Conservation (phyloP, 2,113 vertebrate species). For the Psilopsiagon aurifrons region DNA sequence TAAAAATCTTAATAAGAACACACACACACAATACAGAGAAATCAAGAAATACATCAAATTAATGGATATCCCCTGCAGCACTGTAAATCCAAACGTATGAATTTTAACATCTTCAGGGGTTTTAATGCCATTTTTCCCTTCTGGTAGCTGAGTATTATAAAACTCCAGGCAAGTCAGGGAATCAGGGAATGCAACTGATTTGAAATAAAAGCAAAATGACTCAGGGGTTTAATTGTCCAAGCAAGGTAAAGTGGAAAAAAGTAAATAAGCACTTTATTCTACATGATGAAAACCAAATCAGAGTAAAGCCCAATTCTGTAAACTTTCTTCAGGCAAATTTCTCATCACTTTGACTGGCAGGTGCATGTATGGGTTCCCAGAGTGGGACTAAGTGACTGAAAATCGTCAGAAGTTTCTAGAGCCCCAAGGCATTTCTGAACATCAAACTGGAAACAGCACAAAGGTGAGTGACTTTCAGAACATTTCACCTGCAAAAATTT, state of each 20-base stretch:
- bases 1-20: neutral
- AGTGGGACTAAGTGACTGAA: neutral
- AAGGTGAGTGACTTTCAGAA: constrained; percentile 6
- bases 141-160: constrained; percentile 29
- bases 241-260: constrained; percentile 17
- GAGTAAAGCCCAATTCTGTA: neutral
- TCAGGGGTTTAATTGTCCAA: constrained; percentile 57
- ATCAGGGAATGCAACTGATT: constrained; percentile 3
- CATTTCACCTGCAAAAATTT: neutral
- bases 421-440: constrained; percentile 29
- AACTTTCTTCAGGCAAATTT: constrained; percentile 54
- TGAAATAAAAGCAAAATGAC: constrained; percentile 60
- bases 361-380: neutral
- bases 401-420: constrained; percentile 38
- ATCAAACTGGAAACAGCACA: neutral
- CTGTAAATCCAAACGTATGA: constrained; percentile 40
- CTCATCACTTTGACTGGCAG: constrained; percentile 19
- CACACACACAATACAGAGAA: neutral
- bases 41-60: constrained; percentile 43
- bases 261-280: constrained; percentile 47
- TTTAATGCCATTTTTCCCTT: constrained; percentile 34
- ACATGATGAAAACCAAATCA: constrained; percentile 43
- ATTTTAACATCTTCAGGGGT: constrained; percentile 33
- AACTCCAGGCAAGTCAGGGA: constrained; percentile 12
- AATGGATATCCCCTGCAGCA: constrained; percentile 27